phyloP scores from a whole-genome alignment of 2,113 vertebrate genomes.

The Brachyistius frenatus region DNA sequence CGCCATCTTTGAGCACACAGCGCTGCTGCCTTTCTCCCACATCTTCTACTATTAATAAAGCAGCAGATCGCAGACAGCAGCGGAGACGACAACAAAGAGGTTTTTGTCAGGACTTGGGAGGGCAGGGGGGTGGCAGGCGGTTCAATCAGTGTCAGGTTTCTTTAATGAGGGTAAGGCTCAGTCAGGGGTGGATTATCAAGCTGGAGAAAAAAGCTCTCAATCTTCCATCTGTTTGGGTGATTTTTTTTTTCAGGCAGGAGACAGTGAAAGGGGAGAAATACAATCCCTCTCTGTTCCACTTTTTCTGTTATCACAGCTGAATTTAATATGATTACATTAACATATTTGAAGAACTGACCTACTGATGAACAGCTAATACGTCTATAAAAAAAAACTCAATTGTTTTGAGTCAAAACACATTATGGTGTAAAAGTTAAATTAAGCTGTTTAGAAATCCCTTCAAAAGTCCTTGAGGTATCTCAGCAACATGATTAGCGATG shows the following conservation, averaged over 20 bases:
- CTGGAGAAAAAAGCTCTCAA: constrained; percentile 19
- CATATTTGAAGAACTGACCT: background rate
- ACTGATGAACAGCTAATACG: no score
- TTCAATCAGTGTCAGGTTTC: constrained; percentile 53
- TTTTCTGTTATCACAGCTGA: background rate
- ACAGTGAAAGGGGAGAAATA: background rate
- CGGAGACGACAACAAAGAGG: constrained; percentile 46
- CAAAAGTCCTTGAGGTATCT: no score
- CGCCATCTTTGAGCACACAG: constrained; percentile 4
- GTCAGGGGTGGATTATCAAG: constrained; percentile 49
- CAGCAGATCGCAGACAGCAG: constrained; percentile 8
- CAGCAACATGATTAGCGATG: no score
- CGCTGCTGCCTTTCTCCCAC: background rate
- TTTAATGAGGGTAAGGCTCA: constrained; percentile 54
- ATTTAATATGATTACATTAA: background rate
- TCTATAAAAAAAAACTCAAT: no score
- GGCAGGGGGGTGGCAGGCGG: constrained; percentile 1
- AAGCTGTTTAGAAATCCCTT: no score
- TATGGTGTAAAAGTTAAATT: no score
- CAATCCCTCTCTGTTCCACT: background rate
- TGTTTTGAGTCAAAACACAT: no score
- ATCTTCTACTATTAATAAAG: constrained; percentile 27
- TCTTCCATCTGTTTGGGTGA: constrained; percentile 45
- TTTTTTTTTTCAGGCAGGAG: constrained; percentile 12
- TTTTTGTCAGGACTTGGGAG: constrained; percentile 41